Percentiles rank a stretch among this genome's conserved stretches.
phyloP scores from a whole-genome alignment of 2,888 invertebrate genomes.

The Myopa testacea region DNA sequence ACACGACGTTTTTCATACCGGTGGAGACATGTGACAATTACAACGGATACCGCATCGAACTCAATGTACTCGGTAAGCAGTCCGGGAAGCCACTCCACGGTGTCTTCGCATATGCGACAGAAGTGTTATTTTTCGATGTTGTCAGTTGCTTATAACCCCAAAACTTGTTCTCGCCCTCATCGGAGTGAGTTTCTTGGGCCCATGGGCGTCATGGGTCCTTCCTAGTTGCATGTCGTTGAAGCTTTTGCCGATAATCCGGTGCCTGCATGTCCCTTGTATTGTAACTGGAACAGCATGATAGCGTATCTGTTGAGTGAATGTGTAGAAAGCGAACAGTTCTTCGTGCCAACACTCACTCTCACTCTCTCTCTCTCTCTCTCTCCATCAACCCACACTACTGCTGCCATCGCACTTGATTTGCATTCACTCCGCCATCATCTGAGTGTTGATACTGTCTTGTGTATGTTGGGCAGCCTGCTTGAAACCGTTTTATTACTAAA shows the following conservation, averaged over 20 bases:
- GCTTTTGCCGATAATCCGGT: background rate
- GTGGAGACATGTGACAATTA: slow-evolving; percentile 77
- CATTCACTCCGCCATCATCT: background rate
- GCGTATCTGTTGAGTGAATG: background rate
- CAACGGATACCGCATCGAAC: slow-evolving; percentile 79
- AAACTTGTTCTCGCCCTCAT: background rate
- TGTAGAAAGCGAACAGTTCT: no score
- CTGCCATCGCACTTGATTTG: no score
- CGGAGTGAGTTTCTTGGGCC: no score
- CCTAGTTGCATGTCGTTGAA: background rate
- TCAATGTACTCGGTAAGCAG: slow-evolving; percentile 79
- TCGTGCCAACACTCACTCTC: no score
- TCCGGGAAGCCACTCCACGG: background rate
- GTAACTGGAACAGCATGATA: background rate
- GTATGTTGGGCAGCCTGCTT: no score
- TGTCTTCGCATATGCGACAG: background rate
- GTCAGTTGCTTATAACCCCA: slow-evolving; percentile 1
- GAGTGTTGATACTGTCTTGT: background rate
- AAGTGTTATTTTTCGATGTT: background rate
- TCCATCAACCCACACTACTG: no score
- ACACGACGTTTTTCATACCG: slow-evolving; percentile 82
- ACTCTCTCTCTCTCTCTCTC: no score
- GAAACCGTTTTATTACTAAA: background rate
- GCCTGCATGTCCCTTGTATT: background rate
- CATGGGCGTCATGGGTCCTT: background rate